Percentiles rank a stretch among this genome's conserved stretches.
Evolutionary conservation across 2,797 vertebrate species (phyloP).

Genomic region (Spinibarbus caldwelli): DNA sequence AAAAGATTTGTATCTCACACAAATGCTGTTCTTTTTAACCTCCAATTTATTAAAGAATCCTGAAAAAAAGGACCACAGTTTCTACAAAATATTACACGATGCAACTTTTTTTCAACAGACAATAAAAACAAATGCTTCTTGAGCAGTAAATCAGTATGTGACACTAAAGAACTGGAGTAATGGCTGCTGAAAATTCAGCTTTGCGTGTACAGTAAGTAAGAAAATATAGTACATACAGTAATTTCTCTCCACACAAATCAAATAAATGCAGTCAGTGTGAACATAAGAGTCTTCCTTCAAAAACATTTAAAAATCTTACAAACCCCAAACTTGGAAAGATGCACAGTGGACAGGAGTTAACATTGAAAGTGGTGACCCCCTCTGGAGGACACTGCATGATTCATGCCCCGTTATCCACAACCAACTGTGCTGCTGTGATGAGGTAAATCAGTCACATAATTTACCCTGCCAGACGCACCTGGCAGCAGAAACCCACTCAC

Average conservation of each 20-base stretch:
- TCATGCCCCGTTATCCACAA: conserved; percentile 33
- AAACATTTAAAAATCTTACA: not conserved
- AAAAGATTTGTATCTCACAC: not conserved
- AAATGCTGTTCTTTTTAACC: not conserved
- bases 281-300: not conserved
- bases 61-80: not conserved
- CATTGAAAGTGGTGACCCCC: conserved; percentile 5
- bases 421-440: conserved; percentile 32
- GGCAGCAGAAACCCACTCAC: conserved; percentile 37
- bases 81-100: not conserved
- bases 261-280: not conserved
- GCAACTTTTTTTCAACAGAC: not conserved
- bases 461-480: conserved; percentile 59
- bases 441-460: conserved; percentile 56
- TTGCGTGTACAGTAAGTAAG: not conserved
- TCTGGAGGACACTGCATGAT: conserved; percentile 37
- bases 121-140: not conserved
- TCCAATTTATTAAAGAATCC: not conserved
- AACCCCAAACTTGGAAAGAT: not conserved
- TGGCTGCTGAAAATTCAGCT: not conserved
- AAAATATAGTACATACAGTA: not conserved
- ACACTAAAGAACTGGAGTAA: not conserved
- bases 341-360: not conserved
- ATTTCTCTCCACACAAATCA: not conserved
- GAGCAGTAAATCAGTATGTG: not conserved